Conservation (phyloP, 2,797 vertebrate species). For the Tinamus major region DNA sequence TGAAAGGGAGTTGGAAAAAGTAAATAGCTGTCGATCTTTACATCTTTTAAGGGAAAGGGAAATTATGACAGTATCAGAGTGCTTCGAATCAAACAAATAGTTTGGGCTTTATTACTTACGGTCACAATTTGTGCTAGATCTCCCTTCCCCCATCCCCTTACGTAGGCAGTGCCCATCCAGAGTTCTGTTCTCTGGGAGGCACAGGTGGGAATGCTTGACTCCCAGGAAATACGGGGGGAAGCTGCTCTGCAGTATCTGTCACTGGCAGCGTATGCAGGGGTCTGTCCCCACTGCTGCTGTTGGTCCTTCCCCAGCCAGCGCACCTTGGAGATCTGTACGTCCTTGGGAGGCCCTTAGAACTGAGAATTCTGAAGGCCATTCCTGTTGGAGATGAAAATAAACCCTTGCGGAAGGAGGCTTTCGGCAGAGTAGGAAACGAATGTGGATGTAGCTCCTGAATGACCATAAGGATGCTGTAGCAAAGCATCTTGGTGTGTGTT, state of each 20-base stretch:
- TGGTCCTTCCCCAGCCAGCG: fast-evolving
- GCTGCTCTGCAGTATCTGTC: neutral
- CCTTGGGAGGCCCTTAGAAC: neutral
- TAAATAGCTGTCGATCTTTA: neutral
- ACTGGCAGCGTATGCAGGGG: too few relatives aligned
- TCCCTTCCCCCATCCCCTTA: too few relatives aligned
- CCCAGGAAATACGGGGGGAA: fast-evolving
- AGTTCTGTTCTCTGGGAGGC: neutral
- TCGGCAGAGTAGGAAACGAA: neutral
- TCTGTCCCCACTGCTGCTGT: neutral
- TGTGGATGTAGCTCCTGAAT: neutral
- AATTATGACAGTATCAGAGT: neutral
- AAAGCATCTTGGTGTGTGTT: neutral
- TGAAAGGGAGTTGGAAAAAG: neutral
- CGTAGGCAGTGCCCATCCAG: neutral
- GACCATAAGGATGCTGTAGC: neutral
- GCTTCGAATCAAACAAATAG: too few relatives aligned
- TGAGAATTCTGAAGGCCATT: neutral
- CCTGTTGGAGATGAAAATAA: neutral
- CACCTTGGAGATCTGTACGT: fast-evolving
- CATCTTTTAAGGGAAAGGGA: neutral
- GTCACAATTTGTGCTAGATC: neutral
- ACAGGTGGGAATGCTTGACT: fast-evolving
- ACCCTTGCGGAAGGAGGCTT: neutral
- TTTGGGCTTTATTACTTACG: neutral